Percentiles rank a stretch among this genome's conserved stretches.
phyloP scores from a whole-genome alignment of 2,113 vertebrate genomes.

The Herpetotheres cachinnans region DNA sequence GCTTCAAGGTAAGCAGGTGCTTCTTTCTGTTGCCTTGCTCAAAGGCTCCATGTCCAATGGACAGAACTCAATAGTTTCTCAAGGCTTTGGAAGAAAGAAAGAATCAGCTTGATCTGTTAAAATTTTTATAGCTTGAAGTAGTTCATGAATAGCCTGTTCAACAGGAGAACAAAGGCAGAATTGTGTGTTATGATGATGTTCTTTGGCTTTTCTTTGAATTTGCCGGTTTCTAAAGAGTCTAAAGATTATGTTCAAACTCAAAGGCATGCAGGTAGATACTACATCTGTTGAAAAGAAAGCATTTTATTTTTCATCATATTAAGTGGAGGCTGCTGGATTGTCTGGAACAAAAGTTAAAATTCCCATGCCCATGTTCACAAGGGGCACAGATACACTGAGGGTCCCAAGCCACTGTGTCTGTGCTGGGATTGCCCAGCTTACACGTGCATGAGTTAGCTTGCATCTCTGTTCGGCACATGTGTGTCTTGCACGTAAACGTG shows the following conservation, averaged over 20 bases:
- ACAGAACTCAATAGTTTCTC: neutral
- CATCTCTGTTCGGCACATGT: neutral
- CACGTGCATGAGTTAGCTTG: rapidly evolving
- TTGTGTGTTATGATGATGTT: neutral
- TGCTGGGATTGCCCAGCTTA: neutral
- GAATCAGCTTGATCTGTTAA: neutral
- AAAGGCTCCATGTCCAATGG: neutral
- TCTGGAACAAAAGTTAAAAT: neutral
- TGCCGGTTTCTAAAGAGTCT: neutral
- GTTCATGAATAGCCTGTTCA: neutral
- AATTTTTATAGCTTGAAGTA: neutral
- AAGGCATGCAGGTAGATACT: neutral
- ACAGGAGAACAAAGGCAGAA: neutral
- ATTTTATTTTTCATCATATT: neutral
- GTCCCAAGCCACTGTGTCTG: neutral
- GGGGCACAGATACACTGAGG: neutral
- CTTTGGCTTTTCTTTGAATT: neutral
- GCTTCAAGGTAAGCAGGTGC: neutral
- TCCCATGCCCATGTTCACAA: rapidly evolving
- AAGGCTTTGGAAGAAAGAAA: neutral
- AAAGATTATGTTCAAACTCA: neutral
- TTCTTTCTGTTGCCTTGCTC: neutral
- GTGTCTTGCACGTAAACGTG: neutral
- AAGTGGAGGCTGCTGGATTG: neutral
- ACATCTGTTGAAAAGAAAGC: neutral